Evolutionary conservation across 2,113 vertebrate species (phyloP), one percentile per base, ranked within the genome.

Genomic region (Phalacrocorax carbo): DNA sequence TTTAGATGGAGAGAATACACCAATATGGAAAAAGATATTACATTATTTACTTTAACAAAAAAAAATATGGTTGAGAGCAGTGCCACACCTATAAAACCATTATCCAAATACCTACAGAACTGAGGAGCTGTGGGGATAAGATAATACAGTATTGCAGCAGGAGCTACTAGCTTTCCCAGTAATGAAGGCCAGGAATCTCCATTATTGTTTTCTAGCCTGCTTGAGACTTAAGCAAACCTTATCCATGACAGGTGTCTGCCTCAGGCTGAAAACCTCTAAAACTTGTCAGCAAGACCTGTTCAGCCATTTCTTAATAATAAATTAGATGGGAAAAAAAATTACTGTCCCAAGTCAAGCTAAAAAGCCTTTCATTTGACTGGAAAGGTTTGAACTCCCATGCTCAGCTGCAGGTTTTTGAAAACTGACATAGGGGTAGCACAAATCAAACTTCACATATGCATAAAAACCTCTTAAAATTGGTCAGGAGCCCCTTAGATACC

Each of bases 281-380:
- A 85, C 25, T 58, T 58, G 15, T 78, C 46, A 57, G 69, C 10
- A 86, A 73, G 82, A 85, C 19, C n/a, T 57, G 15, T 66, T 81
- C 38, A 68, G 30, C 15, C 19, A 60, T 82, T 90, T 80, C 23
- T 73, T 20, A 92, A 4, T 36, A 92, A 46, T 10, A 71, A 82
- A 60, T 34, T 3, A 13, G 8, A 2, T 15, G 42, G 8, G 3
- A 1, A 1, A 36, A 57, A 55, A 79, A 54, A 51, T 14, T 0
- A 52, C 26, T 69, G 26, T 57, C 26, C 32, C 42, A 64, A 49
- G 27, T 54, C 25, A 81, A 73, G 55, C 21, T 61, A 32, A 69
- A 90, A 94, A 83, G 3, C 5, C 18, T 84, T 73, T 46, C 13
- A 79, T 61, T 81, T 65, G 38, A 29, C 4, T 44, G 49, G 66